Percentiles rank a stretch among this genome's conserved stretches.
These are phyloP conservation scores for Cyclophora punctaria DNA, from an alignment of 2,888 invertebrate genomes.

Conservation along the genomic window DNA sequence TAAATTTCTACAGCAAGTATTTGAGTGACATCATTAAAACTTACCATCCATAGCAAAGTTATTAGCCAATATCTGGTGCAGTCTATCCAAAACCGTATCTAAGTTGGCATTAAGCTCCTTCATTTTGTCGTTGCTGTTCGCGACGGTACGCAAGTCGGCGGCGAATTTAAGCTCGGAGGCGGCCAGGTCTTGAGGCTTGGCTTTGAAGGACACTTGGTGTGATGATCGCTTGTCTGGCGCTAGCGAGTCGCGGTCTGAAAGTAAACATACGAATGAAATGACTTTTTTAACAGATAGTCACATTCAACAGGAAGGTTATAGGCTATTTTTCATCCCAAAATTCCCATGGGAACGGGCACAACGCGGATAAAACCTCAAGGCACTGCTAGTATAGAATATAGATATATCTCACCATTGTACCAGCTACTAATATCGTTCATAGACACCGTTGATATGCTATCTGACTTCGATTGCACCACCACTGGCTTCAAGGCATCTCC, in stretches of 20 bases:
- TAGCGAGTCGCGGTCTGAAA: slow-evolving; percentile 32
- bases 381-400: no score
- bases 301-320: no score
- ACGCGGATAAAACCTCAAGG: no score
- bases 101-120: slow-evolving; percentile 78
- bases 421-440: slow-evolving; percentile 79
- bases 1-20: not conserved
- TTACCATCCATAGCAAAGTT: slow-evolving; percentile 80
- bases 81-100: slow-evolving; percentile 79
- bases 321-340: no score
- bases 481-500: slow-evolving; percentile 55
- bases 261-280: not conserved
- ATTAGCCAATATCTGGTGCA: slow-evolving; percentile 81
- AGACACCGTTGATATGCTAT: slow-evolving; percentile 67
- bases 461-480: slow-evolving; percentile 49
- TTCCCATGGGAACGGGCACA: no score
- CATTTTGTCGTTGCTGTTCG: slow-evolving; percentile 57
- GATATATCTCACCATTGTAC: slow-evolving; percentile 70
- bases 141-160: slow-evolving; percentile 52
- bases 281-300: no score
- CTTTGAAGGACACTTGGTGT: not conserved
- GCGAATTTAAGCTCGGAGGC: slow-evolving; percentile 53
- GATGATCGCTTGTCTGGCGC: slow-evolving; percentile 19
- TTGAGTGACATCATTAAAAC: slow-evolving; percentile 3
- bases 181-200: slow-evolving; percentile 29